These are phyloP conservation scores for Dicyrtomina minuta DNA, from an alignment of 2,888 invertebrate species.

Conservation along the genomic window DNA sequence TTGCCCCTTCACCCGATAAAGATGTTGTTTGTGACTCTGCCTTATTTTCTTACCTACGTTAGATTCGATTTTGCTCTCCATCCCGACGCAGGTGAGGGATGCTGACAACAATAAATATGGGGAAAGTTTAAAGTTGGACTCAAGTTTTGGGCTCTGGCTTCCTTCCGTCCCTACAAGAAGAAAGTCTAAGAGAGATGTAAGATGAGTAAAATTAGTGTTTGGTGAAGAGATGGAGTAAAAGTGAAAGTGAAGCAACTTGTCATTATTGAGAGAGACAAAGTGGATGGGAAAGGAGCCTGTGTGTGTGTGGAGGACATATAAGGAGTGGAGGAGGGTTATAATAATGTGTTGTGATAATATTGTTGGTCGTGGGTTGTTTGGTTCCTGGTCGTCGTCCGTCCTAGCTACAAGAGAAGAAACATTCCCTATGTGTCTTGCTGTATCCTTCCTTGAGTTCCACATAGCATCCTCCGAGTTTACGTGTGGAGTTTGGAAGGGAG, in stretches of 20 bases:
- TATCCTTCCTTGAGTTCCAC: neutral
- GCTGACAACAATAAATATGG: too few relatives aligned
- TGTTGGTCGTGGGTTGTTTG: constrained; percentile 16
- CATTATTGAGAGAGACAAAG: constrained; percentile 31
- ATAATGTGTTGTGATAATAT: constrained; percentile 19
- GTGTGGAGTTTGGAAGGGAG: constrained; percentile 6
- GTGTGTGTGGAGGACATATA: neutral
- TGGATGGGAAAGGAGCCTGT: neutral
- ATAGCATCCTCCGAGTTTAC: neutral
- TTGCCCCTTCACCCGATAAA: too few relatives aligned
- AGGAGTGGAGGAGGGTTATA: neutral
- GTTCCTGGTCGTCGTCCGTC: constrained; percentile 1
- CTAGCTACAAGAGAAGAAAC: too few relatives aligned
- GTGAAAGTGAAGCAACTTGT: constrained; percentile 27
- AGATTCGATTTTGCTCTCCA: too few relatives aligned
- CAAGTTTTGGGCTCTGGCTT: too few relatives aligned
- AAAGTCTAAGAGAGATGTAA: constrained; percentile 17
- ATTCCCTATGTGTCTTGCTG: neutral
- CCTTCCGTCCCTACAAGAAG: too few relatives aligned
- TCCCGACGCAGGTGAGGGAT: too few relatives aligned
- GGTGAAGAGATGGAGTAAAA: constrained; percentile 16
- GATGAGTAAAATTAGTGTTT: constrained; percentile 18
- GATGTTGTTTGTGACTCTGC: too few relatives aligned
- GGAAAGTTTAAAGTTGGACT: too few relatives aligned
- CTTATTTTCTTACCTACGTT: too few relatives aligned